Evolutionary conservation across 2,113 vertebrate species (phyloP).

Genomic region (Carassius gibelio): DNA sequence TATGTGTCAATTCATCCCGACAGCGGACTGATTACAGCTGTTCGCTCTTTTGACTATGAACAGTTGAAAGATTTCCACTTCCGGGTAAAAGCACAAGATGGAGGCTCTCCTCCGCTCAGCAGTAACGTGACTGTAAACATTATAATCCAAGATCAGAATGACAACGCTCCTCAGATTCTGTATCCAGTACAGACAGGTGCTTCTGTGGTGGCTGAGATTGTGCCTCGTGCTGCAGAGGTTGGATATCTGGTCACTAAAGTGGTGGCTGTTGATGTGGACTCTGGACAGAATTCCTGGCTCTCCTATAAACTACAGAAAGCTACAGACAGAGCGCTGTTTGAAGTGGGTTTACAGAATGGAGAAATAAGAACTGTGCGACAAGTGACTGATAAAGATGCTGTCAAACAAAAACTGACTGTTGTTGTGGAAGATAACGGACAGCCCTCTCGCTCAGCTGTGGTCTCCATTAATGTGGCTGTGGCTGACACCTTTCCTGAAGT

Average conservation of each 20-base stretch:
- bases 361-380: slow-evolving; percentile 28
- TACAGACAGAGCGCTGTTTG: slow-evolving; percentile 29
- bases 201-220: slow-evolving; percentile 27
- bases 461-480: neutral
- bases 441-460: slow-evolving; percentile 27
- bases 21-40: slow-evolving; percentile 16
- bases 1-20: too few species aligned
- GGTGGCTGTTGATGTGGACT: slow-evolving; percentile 30
- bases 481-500: slow-evolving; percentile 77
- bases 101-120: slow-evolving; percentile 68
- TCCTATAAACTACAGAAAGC: slow-evolving; percentile 39
- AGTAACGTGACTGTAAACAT: slow-evolving; percentile 70
- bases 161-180: slow-evolving; percentile 27
- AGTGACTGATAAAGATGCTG: slow-evolving; percentile 20
- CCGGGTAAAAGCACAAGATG: slow-evolving; percentile 73
- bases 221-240: slow-evolving; percentile 32
- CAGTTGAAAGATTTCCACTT: slow-evolving; percentile 62
- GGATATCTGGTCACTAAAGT: slow-evolving; percentile 30
- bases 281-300: slow-evolving; percentile 35
- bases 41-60: slow-evolving; percentile 72
- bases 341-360: slow-evolving; percentile 30
- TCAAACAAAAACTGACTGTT: slow-evolving; percentile 23
- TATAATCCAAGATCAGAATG: slow-evolving; percentile 69
- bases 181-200: slow-evolving; percentile 11
- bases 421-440: slow-evolving; percentile 31